Conservation (phyloP, 1,140 invertebrate species). For the Thrips palmi region DNA sequence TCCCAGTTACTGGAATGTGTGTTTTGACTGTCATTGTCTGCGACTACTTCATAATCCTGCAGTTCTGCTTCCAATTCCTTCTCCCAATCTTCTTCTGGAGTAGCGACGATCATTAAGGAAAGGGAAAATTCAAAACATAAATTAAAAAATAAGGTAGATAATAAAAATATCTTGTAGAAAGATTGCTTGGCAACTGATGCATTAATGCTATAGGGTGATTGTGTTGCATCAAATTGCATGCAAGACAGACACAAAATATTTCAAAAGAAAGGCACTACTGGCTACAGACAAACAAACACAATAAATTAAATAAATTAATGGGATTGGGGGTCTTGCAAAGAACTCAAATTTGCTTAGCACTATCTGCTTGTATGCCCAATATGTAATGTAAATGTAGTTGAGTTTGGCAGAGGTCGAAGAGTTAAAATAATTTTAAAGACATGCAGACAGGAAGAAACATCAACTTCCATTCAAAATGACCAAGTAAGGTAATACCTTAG, state of each 20-base stretch:
- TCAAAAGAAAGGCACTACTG: background rate
- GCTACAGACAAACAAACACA: background rate
- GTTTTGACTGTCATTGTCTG: constrained; percentile 24
- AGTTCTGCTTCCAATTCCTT: constrained; percentile 80
- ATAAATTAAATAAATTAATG: too few relatives aligned
- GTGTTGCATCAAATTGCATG: background rate
- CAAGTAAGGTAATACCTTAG: too few relatives aligned
- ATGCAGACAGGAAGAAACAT: too few relatives aligned
- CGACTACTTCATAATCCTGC: constrained; percentile 79
- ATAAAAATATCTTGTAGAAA: constrained; percentile 2
- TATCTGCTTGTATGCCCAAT: too few relatives aligned
- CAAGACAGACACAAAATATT: constrained; percentile 1
- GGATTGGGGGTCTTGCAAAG: too few relatives aligned
- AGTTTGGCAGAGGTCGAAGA: too few relatives aligned
- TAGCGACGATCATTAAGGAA: background rate
- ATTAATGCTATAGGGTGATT: background rate
- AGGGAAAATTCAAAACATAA: constrained; percentile 8
- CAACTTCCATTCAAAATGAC: too few relatives aligned
- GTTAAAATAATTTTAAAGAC: too few relatives aligned
- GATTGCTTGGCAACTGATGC: background rate
- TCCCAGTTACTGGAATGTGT: constrained; percentile 8
- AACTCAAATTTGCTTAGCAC: too few relatives aligned
- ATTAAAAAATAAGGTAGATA: constrained; percentile 4
- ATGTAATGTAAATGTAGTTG: too few relatives aligned
- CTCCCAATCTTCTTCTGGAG: constrained; percentile 77